Percentiles rank a stretch among this genome's conserved stretches.
phyloP scores from a whole-genome alignment of 2,113 vertebrate species.

The Garra rufa region DNA sequence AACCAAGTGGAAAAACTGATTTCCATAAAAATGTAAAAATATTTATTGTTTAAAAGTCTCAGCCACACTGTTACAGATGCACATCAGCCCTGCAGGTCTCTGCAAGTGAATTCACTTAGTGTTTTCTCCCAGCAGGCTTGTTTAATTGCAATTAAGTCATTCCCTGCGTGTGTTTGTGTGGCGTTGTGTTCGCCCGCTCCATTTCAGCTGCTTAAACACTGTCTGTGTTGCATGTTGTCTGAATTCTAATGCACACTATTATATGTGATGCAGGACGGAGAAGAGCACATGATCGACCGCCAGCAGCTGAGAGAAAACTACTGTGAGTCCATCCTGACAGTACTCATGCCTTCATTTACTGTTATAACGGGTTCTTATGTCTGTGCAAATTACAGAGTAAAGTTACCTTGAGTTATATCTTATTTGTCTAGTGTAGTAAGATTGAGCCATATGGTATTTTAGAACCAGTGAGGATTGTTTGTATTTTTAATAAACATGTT shows the following conservation, averaged over 20 bases:
- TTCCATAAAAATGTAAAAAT: too few relatives aligned
- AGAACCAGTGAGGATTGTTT: too few relatives aligned
- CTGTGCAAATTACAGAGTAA: neutral
- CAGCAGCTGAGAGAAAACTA: constrained; percentile 51
- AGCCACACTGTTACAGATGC: neutral
- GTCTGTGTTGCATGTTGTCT: constrained; percentile 18
- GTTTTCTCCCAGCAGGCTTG: neutral
- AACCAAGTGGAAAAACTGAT: too few relatives aligned
- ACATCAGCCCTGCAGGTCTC: neutral
- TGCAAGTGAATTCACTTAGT: neutral
- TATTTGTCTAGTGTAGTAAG: neutral
- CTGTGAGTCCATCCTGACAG: constrained; percentile 46
- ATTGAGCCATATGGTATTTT: neutral
- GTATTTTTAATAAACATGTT: too few relatives aligned
- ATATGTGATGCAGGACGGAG: constrained; percentile 68
- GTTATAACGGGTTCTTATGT: too few relatives aligned
- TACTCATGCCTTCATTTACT: neutral
- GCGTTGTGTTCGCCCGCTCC: too few relatives aligned
- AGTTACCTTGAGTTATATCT: neutral
- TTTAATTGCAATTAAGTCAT: neutral
- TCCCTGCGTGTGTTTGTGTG: neutral
- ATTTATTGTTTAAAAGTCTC: too few relatives aligned
- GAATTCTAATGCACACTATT: constrained; percentile 49
- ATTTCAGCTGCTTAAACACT: neutral
- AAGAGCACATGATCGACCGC: constrained; percentile 59